Percentiles rank a stretch among this genome's conserved stretches.
These are phyloP conservation scores for Drosophila mimetica DNA, from an alignment of 2,888 invertebrate genomes.

Conservation along the genomic window DNA sequence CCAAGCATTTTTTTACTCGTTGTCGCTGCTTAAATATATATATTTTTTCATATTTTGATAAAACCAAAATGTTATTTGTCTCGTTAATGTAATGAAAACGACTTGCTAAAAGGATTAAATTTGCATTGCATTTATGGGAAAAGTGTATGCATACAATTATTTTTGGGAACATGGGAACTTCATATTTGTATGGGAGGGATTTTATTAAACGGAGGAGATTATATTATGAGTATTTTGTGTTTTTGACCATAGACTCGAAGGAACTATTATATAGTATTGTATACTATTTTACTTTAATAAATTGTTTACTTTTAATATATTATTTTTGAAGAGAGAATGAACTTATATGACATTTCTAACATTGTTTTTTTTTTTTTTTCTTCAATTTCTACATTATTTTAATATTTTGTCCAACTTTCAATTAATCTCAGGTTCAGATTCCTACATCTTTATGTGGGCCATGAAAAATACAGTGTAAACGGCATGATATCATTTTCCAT, in stretches of 20 bases:
- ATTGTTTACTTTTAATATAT: too few species aligned
- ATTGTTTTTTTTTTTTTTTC: background rate
- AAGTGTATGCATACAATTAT: constrained; percentile 21
- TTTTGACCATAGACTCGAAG: background rate
- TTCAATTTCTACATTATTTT: too few species aligned
- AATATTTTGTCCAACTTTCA: background rate
- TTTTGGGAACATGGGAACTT: too few species aligned
- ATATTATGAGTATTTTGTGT: background rate
- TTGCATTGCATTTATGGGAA: constrained; percentile 62
- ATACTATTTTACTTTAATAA: too few species aligned
- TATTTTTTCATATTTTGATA: constrained; percentile 43
- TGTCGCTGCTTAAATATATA: constrained; percentile 14
- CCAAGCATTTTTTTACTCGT: constrained; percentile 28
- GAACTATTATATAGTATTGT: background rate
- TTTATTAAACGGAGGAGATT: background rate
- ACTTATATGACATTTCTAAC: too few species aligned
- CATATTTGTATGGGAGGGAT: background rate
- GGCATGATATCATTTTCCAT: constrained; percentile 38
- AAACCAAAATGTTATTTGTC: constrained; percentile 61
- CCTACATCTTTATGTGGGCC: constrained; percentile 14
- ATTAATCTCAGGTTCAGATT: constrained; percentile 13
- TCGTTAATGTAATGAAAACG: constrained; percentile 79
- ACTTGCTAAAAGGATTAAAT: constrained; percentile 76
- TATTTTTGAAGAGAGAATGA: too few species aligned
- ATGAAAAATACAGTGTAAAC: constrained; percentile 22